These are phyloP conservation scores for Artemisiospiza belli DNA, from an alignment of 2,113 vertebrate genomes.

Conservation along the genomic window DNA sequence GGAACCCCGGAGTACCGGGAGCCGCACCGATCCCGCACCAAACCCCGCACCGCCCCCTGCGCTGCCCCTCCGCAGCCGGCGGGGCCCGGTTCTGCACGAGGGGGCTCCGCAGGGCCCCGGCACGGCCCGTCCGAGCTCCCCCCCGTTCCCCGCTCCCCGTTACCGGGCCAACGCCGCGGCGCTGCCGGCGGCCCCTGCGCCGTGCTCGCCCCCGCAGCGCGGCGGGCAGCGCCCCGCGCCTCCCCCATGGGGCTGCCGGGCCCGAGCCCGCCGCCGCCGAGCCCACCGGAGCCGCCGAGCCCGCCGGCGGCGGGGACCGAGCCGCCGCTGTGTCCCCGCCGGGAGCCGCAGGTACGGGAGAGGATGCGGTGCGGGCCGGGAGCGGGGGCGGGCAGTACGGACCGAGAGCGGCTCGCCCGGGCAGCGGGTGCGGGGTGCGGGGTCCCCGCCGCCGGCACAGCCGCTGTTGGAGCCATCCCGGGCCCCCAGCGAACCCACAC, in stretches of 20 bases:
- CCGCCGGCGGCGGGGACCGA: background rate
- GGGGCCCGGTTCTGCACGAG: background rate
- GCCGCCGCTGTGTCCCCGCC: background rate
- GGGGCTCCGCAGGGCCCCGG: background rate
- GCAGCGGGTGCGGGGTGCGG: background rate
- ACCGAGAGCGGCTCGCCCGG: background rate
- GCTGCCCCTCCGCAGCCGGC: background rate
- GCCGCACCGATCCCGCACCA: background rate
- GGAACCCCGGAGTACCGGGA: background rate
- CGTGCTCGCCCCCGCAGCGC: background rate
- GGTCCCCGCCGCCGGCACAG: background rate
- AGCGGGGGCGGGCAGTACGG: background rate
- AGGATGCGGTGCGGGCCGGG: background rate
- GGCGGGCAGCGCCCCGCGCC: background rate
- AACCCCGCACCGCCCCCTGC: background rate
- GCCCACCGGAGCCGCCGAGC: background rate
- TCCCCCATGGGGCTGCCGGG: background rate
- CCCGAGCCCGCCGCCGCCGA: background rate
- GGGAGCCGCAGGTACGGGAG: background rate
- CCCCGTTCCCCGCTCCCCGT: background rate
- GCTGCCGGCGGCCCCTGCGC: slow-evolving; percentile 35
- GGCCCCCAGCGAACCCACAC: too few species aligned
- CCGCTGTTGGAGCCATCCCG: background rate
- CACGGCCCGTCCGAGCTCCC: background rate
- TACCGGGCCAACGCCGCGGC: slow-evolving; percentile 55